Percentiles rank a stretch among this genome's conserved stretches.
These are phyloP conservation scores for Platysternon megacephalum DNA, from an alignment of 2,113 vertebrate species.

Conservation along the genomic window DNA sequence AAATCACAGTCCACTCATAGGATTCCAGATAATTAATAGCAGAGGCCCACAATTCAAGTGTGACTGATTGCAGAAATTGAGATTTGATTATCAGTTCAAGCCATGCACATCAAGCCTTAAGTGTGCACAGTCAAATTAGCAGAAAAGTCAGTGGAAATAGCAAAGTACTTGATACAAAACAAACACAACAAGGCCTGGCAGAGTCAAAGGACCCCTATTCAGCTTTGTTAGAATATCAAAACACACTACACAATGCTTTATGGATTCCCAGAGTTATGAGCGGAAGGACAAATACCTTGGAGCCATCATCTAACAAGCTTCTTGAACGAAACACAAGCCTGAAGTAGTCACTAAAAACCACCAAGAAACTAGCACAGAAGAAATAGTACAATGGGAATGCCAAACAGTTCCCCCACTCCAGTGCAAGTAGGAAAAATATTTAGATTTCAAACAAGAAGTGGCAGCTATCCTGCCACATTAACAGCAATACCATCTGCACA, in stretches of 20 bases:
- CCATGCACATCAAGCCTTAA: background rate
- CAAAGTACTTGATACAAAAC: background rate
- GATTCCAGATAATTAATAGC: background rate
- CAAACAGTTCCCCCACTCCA: background rate
- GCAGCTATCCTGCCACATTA: background rate
- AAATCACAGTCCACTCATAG: background rate
- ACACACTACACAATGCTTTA: background rate
- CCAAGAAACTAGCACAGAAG: background rate
- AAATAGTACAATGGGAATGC: background rate
- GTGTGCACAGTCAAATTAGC: background rate
- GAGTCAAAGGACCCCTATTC: background rate
- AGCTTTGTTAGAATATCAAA: background rate
- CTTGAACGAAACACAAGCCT: background rate
- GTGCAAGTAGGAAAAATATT: background rate
- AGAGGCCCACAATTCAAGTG: background rate
- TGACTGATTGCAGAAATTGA: background rate
- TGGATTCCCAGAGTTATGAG: background rate
- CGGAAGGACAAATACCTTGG: background rate
- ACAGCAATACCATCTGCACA: background rate
- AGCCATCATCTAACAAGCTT: background rate
- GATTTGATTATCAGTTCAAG: background rate
- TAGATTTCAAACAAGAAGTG: background rate
- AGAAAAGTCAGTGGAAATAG: rapidly evolving
- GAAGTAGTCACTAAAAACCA: background rate
- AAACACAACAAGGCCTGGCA: background rate